A percentile compares a stretch with the other conserved stretches of the same genome.
These are phyloP conservation scores for Raja brachyura DNA, from an alignment of 2,113 vertebrate species.

Conservation along the genomic window DNA sequence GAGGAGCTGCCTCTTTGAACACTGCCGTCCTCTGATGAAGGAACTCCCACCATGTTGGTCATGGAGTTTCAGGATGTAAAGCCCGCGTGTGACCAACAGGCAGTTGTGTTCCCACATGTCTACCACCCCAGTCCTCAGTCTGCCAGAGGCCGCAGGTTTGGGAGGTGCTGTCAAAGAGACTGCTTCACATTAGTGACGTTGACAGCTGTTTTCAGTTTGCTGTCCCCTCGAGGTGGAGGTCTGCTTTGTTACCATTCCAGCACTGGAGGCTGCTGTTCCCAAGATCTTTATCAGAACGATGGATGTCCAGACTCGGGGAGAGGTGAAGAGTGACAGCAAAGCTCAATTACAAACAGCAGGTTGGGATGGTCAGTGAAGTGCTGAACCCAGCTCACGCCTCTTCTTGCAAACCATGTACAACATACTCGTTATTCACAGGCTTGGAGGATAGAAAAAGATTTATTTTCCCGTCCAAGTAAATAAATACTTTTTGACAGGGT, in stretches of 20 bases:
- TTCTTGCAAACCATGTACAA: too few relatives aligned
- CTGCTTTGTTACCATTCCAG: not conserved
- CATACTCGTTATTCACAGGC: not conserved
- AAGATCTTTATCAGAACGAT: not conserved
- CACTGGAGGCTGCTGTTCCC: not conserved
- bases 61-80: too few relatives aligned
- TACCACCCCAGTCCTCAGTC: too few relatives aligned
- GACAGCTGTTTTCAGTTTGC: not conserved
- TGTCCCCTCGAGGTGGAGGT: not conserved
- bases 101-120: too few relatives aligned
- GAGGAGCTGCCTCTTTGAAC: too few relatives aligned
- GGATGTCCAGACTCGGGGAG: not conserved
- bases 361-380: too few relatives aligned
- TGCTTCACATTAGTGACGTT: not conserved
- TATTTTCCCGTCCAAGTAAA: conserved; percentile 14
- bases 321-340: not conserved
- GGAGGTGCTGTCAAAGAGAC: too few relatives aligned
- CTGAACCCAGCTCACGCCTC: not conserved
- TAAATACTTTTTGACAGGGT: conserved; percentile 22
- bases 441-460: not conserved
- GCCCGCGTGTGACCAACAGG: too few relatives aligned
- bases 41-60: too few relatives aligned
- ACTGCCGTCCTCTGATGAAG: too few relatives aligned
- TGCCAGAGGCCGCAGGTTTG: too few relatives aligned
- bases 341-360: not conserved